phyloP scores from a whole-genome alignment of 2,113 vertebrate genomes.

The Recurvirostra avosetta region DNA sequence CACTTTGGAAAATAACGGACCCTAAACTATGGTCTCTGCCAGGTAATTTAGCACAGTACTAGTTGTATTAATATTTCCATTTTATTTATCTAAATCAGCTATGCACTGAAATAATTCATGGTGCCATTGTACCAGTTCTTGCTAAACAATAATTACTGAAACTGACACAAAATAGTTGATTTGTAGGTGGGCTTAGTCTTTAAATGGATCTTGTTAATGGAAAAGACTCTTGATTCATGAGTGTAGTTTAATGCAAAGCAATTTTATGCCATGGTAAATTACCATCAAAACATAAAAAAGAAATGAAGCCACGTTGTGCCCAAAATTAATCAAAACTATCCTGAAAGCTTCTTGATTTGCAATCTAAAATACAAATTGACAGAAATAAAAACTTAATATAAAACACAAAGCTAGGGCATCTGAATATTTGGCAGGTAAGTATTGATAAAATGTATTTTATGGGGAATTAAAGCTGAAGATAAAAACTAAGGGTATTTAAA shows the following conservation, averaged over 20 bases:
- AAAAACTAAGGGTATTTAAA: slow-evolving; percentile 22
- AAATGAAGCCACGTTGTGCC: slow-evolving; percentile 26
- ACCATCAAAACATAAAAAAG: slow-evolving; percentile 51
- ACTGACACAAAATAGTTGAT: slow-evolving; percentile 49
- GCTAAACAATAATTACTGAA: slow-evolving; percentile 52
- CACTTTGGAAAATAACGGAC: not conserved
- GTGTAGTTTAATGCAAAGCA: slow-evolving; percentile 49
- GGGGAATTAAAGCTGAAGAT: slow-evolving; percentile 26
- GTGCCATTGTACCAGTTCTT: not conserved
- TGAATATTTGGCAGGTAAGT: not conserved
- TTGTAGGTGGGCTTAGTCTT: slow-evolving; percentile 6
- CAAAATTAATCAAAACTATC: slow-evolving; percentile 54
- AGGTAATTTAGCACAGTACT: not conserved
- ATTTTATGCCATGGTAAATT: slow-evolving; percentile 55
- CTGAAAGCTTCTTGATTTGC: slow-evolving; percentile 52
- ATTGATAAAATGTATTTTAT: not conserved
- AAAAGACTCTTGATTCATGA: slow-evolving; percentile 53
- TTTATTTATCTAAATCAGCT: slow-evolving; percentile 19
- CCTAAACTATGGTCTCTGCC: not conserved
- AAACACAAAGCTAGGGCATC: slow-evolving; percentile 12
- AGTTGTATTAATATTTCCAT: slow-evolving; percentile 32
- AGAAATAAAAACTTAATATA: slow-evolving; percentile 57
- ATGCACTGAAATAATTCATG: not conserved
- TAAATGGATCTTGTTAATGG: slow-evolving; percentile 38
- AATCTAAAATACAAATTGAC: slow-evolving; percentile 57